Conservation (phyloP, 2,113 vertebrate genomes). For the Prionailurus bengalensis region DNA sequence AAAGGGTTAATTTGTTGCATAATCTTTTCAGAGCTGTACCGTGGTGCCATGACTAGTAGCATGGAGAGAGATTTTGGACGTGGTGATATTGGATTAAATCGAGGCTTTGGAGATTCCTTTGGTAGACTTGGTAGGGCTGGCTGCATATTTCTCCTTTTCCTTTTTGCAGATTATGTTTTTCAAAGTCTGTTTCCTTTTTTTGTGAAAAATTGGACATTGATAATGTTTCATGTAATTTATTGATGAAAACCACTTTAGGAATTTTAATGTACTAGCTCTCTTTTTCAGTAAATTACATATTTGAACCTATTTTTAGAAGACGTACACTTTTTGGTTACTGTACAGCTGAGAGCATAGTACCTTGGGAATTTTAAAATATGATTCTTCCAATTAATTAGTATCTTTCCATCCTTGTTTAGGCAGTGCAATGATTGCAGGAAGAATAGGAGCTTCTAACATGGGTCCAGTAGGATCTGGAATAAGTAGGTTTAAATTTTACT, state of each 20-base stretch:
- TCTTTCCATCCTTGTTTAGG: slow-evolving; percentile 89
- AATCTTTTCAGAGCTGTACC: slow-evolving; percentile 90
- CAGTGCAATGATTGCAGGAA: slow-evolving; percentile 95
- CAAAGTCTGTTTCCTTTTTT: slow-evolving; percentile 19
- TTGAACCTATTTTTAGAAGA: slow-evolving; percentile 59
- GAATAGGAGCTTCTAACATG: slow-evolving; percentile 96
- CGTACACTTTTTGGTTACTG: slow-evolving; percentile 61
- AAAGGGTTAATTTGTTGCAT: slow-evolving; percentile 72
- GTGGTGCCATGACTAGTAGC: slow-evolving; percentile 94
- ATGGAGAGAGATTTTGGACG: slow-evolving; percentile 97
- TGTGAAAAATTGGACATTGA: slow-evolving; percentile 48
- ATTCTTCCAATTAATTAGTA: slow-evolving; percentile 82
- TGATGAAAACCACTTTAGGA: slow-evolving; percentile 44
- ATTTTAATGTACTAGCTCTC: slow-evolving; percentile 59
- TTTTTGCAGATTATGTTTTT: slow-evolving; percentile 60
- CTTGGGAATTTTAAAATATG: slow-evolving; percentile 72
- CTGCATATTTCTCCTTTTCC: slow-evolving; percentile 62
- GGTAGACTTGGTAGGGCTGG: slow-evolving; percentile 94
- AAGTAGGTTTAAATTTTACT: slow-evolving; percentile 92
- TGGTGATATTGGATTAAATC: slow-evolving; percentile 94
- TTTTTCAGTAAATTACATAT: slow-evolving; percentile 58
- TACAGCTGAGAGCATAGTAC: slow-evolving; percentile 65
- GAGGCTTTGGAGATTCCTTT: slow-evolving; percentile 96
- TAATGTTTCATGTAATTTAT: slow-evolving; percentile 30
- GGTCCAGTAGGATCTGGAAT: slow-evolving; percentile 95